phyloP scores from a whole-genome alignment of 2,888 invertebrate genomes.

The Ypsolopha sequella region DNA sequence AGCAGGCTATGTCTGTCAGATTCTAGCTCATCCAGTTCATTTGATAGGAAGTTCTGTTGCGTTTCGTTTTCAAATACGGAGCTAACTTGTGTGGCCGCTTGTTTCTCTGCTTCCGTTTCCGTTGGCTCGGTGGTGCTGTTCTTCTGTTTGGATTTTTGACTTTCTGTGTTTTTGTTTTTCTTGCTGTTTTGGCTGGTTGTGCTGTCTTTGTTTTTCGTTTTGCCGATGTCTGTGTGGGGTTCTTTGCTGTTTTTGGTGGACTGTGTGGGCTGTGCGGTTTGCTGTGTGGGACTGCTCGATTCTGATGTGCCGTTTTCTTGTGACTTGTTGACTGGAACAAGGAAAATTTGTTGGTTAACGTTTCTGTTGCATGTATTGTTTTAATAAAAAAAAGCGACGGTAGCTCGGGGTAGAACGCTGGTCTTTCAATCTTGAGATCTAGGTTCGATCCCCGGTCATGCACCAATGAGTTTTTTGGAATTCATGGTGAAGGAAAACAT shows the following conservation, averaged over 20 bases:
- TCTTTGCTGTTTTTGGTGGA: constrained; percentile 41
- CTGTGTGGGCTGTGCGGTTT: constrained; percentile 19
- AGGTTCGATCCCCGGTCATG: too few species aligned
- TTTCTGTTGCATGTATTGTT: too few species aligned
- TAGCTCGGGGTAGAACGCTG: too few species aligned
- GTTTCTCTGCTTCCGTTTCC: constrained; percentile 13
- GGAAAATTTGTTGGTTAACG: too few species aligned
- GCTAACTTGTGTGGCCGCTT: constrained; percentile 15
- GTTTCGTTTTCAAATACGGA: constrained; percentile 51
- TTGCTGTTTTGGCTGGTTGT: constrained; percentile 60
- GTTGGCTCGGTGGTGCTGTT: constrained; percentile 10
- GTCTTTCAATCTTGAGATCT: too few species aligned
- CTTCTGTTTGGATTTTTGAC: constrained; percentile 40
- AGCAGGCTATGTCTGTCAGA: constrained; percentile 62
- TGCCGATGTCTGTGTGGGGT: constrained; percentile 41
- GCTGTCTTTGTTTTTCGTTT: constrained; percentile 31
- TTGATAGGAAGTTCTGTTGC: constrained; percentile 38
- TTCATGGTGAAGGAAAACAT: too few species aligned
- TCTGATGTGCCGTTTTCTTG: constrained; percentile 67
- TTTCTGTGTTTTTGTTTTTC: constrained; percentile 63
- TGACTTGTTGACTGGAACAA: constrained; percentile 27
- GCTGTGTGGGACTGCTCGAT: constrained; percentile 58
- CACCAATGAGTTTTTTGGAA: too few species aligned
- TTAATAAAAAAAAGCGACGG: too few species aligned
- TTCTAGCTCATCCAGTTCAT: constrained; percentile 57